These are phyloP conservation scores for Lophius piscatorius DNA, from an alignment of 2,113 vertebrate species.

Conservation along the genomic window DNA sequence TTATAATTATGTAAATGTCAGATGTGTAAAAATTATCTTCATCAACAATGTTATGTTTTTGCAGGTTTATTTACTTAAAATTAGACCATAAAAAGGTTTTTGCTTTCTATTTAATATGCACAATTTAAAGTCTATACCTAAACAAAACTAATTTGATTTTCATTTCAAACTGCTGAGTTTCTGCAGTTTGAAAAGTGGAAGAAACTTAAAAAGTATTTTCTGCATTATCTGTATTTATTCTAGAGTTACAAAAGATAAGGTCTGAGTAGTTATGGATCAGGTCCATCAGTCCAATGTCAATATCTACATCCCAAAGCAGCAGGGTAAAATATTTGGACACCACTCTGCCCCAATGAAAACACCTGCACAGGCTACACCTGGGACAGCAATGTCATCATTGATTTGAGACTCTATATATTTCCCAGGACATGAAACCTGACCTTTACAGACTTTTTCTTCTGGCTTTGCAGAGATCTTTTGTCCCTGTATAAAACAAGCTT, in stretches of 20 bases:
- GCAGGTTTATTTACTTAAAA: too few species aligned
- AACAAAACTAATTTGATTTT: conserved; percentile 10
- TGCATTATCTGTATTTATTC: conserved; percentile 12
- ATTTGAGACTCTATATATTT: conserved; percentile 27
- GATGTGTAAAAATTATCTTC: too few species aligned
- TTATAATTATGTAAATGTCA: too few species aligned
- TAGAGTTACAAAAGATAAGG: conserved; percentile 7
- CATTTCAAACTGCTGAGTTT: background rate
- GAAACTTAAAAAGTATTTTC: background rate
- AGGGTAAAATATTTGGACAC: conserved; percentile 45
- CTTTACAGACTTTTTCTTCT: conserved; percentile 6
- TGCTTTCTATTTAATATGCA: too few species aligned
- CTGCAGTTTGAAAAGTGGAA: background rate
- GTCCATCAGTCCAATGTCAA: conserved; percentile 46
- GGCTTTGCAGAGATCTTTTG: conserved; percentile 9
- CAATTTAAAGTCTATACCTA: too few species aligned
- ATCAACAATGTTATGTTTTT: too few species aligned
- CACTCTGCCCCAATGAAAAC: conserved; percentile 35
- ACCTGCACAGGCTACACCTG: conserved; percentile 27
- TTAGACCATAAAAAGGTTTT: too few species aligned
- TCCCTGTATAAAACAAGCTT: conserved; percentile 7
- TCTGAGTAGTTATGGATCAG: conserved; percentile 12
- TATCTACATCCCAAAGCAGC: conserved; percentile 45
- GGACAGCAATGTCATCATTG: conserved; percentile 27
- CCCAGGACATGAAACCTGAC: conserved; percentile 21